A percentile compares a stretch with the other conserved stretches of the same genome.
These are phyloP conservation scores for Monochamus saltuarius DNA, from an alignment of 1,140 invertebrate species.

Conservation along the genomic window DNA sequence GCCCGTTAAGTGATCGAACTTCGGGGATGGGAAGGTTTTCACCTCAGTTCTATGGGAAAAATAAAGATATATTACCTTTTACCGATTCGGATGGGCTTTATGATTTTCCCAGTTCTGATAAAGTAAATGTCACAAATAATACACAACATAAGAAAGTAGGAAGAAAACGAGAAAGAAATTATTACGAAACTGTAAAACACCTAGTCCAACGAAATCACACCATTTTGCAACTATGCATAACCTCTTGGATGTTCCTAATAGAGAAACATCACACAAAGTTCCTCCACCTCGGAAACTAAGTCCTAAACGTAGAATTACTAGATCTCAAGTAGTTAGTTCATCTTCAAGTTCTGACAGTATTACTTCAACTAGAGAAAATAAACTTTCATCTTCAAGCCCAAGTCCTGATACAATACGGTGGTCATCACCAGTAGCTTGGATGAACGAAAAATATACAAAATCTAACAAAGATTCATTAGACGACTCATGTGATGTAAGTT, in stretches of 20 bases:
- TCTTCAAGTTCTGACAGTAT: slow-evolving; percentile 58
- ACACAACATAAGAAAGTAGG: slow-evolving; percentile 55
- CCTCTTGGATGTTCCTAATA: slow-evolving; percentile 50
- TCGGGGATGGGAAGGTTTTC: slow-evolving; percentile 63
- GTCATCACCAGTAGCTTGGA: slow-evolving; percentile 44
- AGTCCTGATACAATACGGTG: slow-evolving; percentile 47
- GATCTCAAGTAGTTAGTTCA: slow-evolving; percentile 52
- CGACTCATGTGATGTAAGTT: slow-evolving; percentile 29
- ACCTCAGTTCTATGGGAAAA: slow-evolving; percentile 67
- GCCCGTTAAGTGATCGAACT: slow-evolving; percentile 70
- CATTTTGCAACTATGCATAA: slow-evolving; percentile 49
- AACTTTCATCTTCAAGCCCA: slow-evolving; percentile 44
- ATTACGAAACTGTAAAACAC: slow-evolving; percentile 45
- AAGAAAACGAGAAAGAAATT: slow-evolving; percentile 53
- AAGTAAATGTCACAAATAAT: slow-evolving; percentile 45
- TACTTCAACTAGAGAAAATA: slow-evolving; percentile 47
- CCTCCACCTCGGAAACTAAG: slow-evolving; percentile 52
- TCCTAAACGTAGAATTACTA: slow-evolving; percentile 54
- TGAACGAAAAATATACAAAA: slow-evolving; percentile 36
- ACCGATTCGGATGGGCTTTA: slow-evolving; percentile 76
- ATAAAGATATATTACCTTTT: slow-evolving; percentile 62
- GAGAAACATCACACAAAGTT: slow-evolving; percentile 40
- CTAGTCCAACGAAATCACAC: slow-evolving; percentile 57
- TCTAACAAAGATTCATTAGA: slow-evolving; percentile 47
- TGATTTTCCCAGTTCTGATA: slow-evolving; percentile 74